phyloP scores from a whole-genome alignment of 2,113 vertebrate genomes.

The Sminthopsis crassicaudata region DNA sequence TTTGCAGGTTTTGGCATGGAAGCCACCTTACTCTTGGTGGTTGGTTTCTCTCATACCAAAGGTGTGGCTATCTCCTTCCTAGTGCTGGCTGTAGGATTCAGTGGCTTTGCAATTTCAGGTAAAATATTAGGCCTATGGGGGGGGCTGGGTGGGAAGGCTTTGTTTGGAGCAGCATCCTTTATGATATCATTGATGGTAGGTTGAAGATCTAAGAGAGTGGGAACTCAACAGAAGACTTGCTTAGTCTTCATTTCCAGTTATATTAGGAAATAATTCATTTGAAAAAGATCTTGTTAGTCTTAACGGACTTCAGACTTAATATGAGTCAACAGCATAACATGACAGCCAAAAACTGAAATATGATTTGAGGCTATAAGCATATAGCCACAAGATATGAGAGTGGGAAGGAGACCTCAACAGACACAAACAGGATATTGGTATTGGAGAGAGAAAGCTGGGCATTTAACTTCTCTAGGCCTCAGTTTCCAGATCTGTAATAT shows the following conservation, averaged over 20 bases:
- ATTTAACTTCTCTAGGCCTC: background rate
- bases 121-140: constrained; percentile 48
- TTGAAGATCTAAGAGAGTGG: background rate
- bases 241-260: background rate
- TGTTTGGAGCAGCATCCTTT: background rate
- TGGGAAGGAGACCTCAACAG: background rate
- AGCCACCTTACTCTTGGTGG: constrained; percentile 95
- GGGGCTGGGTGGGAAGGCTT: background rate
- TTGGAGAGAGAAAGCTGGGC: background rate
- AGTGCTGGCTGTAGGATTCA: constrained; percentile 97
- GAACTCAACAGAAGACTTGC: background rate
- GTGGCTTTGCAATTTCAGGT: constrained; percentile 99
- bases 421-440: background rate
- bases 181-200: background rate
- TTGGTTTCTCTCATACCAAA: constrained; percentile 96
- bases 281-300: background rate
- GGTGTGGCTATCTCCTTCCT: constrained; percentile 96
- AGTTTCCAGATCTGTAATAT: background rate
- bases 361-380: background rate
- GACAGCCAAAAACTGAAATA: background rate
- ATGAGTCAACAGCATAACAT: background rate
- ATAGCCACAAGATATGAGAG: background rate
- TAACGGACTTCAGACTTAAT: background rate
- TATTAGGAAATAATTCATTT: background rate
- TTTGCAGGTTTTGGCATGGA: constrained; percentile 97